Base-by-base conservation (phyloP, 2,113 vertebrate species). In the Todiramphus saurophagus region DNA sequence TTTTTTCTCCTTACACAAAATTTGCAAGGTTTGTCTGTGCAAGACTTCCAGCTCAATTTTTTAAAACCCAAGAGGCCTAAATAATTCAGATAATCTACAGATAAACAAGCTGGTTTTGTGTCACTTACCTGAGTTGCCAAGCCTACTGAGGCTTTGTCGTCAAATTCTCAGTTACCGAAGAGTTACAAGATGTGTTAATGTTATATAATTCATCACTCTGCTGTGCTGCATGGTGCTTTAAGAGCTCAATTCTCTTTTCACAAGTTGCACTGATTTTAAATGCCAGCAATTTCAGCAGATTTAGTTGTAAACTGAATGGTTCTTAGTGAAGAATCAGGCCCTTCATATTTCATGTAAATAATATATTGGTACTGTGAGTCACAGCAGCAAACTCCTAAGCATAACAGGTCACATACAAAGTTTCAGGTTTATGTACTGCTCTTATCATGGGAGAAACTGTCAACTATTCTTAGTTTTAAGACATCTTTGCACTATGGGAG, bases 71-170 rank as follows among this genome's bases (percentile, higher is more conserved):
- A 17, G 94, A 78, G 85, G 56, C 64, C 69, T 96, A 83, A 96
- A 93, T 96, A 95, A 96, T 95, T 97, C 94, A 96, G 79, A 93
- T 96, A 92, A 96, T 86, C 93, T 92, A 85, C 1, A 0, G 84
- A 96, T 93, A 96, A 96, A 96, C 90, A 92, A 89, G 72, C 85
- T 77, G 85, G 85, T 63, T 90, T 93, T 77, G 85, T 90, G 83
- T 76, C 75, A 94, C 76, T 95, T 95, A 39, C n/a, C 79, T 78
- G 80, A 89, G 86, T 86, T 95, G 76, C 79, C 88, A 88, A 88
- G 30, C 56, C 90, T 96, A 25, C 85, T 91, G 92, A 95, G 87
- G 77, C 62, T 87, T 94, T 90, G 60, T 92, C 93, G 90, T 95
- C 80, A 94, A 91, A 83, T 93, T 94, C 80, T 89, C 72, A 87